Conservation (phyloP, 2,113 vertebrate genomes). For the Choloepus hoffmanni region DNA sequence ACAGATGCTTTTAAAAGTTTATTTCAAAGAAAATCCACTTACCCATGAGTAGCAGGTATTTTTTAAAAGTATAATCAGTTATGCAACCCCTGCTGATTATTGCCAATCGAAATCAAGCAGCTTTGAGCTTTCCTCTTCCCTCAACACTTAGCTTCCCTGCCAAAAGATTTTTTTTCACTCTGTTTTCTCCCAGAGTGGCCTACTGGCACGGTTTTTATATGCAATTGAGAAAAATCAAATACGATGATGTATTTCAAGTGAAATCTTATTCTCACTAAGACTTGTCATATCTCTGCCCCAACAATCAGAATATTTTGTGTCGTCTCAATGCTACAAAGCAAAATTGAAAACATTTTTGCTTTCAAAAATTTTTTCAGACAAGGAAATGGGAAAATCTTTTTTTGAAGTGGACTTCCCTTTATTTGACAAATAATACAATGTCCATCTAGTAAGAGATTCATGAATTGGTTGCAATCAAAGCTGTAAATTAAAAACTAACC, state of each 20-base stretch:
- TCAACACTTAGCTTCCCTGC: not conserved
- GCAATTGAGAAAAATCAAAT: conserved; percentile 38
- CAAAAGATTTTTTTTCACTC: not conserved
- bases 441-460: not conserved
- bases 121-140: not conserved
- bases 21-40: conserved; percentile 50
- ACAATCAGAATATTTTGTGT: not conserved
- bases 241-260: not conserved
- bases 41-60: not conserved
- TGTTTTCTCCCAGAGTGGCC: not conserved
- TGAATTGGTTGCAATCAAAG: not conserved
- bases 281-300: not conserved
- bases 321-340: not conserved
- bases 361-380: conserved; percentile 21
- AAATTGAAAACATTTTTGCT: not conserved
- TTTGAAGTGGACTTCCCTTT: not conserved
- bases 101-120: not conserved
- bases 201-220: not conserved
- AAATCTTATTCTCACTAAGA: conserved; percentile 39
- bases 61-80: conserved; percentile 43
- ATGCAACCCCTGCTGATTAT: not conserved
- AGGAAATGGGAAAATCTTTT: not conserved
- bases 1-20: conserved; percentile 48
- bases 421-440: not conserved
- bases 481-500: not conserved